These are phyloP conservation scores for Sinella curviseta DNA, from an alignment of 1,140 invertebrate species.

Conservation along the genomic window DNA sequence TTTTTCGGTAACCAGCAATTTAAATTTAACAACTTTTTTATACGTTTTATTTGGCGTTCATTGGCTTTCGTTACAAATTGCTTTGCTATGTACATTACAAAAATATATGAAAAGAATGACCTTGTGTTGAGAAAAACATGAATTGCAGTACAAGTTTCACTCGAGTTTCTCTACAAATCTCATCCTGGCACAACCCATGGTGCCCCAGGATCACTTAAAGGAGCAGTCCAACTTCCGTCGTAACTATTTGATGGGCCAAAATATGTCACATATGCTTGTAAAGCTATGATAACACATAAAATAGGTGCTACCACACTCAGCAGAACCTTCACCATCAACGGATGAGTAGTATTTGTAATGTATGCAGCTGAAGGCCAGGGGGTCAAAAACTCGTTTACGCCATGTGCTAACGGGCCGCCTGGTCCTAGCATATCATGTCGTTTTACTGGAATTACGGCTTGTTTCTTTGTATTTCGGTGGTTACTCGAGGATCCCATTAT, in stretches of 20 bases:
- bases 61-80: no score
- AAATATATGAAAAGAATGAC: no score
- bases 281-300: conserved; percentile 26
- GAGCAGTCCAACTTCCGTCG: neutral
- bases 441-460: neutral
- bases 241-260: conserved; percentile 34
- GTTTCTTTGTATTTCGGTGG: neutral
- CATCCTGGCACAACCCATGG: neutral
- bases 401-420: neutral
- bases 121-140: no score
- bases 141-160: no score
- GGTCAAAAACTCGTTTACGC: neutral
- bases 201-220: neutral
- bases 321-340: conserved; percentile 14
- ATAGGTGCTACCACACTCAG: conserved; percentile 2
- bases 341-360: conserved; percentile 17
- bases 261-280: conserved; percentile 35
- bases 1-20: no score
- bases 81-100: no score
- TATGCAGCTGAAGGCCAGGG: conserved; percentile 13
- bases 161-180: no score
- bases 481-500: neutral
- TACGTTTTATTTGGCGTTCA: no score
- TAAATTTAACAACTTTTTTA: no score
- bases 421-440: neutral